phyloP scores from a whole-genome alignment of 2,113 vertebrate species.

The Fulica atra region DNA sequence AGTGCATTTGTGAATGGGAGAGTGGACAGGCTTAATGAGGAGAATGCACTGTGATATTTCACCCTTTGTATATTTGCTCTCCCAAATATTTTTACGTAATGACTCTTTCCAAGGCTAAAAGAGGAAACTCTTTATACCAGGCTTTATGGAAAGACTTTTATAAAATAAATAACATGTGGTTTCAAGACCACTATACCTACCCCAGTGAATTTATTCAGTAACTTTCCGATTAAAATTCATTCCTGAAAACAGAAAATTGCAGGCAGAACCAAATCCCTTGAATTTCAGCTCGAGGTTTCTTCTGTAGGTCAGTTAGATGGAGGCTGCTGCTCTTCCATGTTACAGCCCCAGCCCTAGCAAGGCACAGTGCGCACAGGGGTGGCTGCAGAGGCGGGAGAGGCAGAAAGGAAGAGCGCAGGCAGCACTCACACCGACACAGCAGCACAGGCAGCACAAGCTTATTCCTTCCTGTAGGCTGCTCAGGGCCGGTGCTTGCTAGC shows the following conservation, averaged over 20 bases:
- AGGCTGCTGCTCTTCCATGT: neutral
- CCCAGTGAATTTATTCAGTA: neutral
- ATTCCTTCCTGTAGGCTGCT: neutral
- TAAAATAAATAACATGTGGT: neutral
- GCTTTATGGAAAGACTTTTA: neutral
- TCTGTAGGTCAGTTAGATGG: neutral
- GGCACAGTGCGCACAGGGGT: fast-evolving
- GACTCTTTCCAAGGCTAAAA: neutral
- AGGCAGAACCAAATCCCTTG: neutral
- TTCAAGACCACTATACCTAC: neutral
- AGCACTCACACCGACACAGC: neutral
- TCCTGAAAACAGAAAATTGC: neutral
- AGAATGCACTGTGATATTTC: neutral
- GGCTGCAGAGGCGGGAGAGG: neutral
- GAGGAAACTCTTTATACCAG: neutral
- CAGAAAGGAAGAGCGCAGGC: neutral
- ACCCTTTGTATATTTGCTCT: neutral
- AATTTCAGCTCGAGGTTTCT: neutral
- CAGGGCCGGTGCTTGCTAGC: neutral
- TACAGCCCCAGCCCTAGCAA: neutral
- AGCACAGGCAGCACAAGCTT: neutral
- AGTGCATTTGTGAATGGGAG: neutral
- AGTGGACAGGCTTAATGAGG: neutral
- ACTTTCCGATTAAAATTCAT: neutral
- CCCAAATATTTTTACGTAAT: neutral